Evolutionary conservation across 2,888 invertebrate species (phyloP).

Genomic region (Megastigmus dorsalis): DNA sequence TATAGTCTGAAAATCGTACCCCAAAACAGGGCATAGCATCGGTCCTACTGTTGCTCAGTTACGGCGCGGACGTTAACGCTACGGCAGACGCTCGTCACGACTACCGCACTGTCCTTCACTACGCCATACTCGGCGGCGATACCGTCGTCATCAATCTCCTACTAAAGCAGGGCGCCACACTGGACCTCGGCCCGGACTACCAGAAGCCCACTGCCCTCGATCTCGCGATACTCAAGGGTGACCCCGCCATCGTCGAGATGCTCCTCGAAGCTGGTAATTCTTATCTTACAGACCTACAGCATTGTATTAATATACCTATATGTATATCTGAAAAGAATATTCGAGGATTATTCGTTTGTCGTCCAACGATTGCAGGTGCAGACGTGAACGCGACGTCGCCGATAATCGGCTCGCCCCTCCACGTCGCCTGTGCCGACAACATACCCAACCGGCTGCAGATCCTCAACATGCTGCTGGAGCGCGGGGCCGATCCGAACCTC

Average conservation of each 20-base stretch:
- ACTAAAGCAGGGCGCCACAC: slow-evolving; percentile 87
- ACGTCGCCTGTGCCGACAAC: slow-evolving; percentile 88
- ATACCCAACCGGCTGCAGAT: slow-evolving; percentile 82
- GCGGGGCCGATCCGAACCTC: slow-evolving; percentile 85
- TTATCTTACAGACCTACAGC: not conserved
- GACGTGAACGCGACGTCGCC: slow-evolving; percentile 87
- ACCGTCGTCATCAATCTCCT: slow-evolving; percentile 84
- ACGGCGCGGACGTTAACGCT: slow-evolving; percentile 91
- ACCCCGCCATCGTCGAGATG: slow-evolving; percentile 82
- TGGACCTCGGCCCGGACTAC: slow-evolving; percentile 80
- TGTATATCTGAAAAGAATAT: too few species aligned
- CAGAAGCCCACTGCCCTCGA: slow-evolving; percentile 88
- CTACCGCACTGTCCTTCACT: slow-evolving; percentile 90
- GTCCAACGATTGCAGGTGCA: slow-evolving; percentile 77
- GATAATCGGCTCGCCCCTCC: slow-evolving; percentile 87
- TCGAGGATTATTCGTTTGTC: too few species aligned
- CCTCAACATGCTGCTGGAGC: slow-evolving; percentile 80
- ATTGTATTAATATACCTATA: too few species aligned
- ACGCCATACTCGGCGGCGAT: slow-evolving; percentile 87
- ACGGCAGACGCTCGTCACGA: slow-evolving; percentile 91
- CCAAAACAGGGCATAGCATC: slow-evolving; percentile 85
- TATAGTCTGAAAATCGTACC: too few species aligned
- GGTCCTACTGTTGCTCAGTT: slow-evolving; percentile 83
- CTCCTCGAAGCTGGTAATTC: slow-evolving; percentile 81
- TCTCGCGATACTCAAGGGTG: slow-evolving; percentile 88